A percentile compares a stretch with the other conserved stretches of the same genome.
Evolutionary conservation across 1,140 invertebrate genomes (phyloP).

Genomic region (Yoshiicerus persimilis): DNA sequence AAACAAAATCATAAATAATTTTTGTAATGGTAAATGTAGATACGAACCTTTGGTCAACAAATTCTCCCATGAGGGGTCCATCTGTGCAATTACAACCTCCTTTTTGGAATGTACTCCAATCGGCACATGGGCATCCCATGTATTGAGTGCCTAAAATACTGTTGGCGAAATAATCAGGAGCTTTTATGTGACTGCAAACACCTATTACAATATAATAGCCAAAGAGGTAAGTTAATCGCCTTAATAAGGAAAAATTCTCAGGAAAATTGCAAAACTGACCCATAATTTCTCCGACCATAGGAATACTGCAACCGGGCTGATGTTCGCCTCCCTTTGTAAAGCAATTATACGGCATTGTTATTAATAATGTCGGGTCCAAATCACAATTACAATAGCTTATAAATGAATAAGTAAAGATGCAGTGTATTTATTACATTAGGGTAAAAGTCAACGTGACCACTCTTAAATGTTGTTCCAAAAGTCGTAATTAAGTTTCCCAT

Average conservation of each 20-base stretch:
- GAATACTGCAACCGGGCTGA: constrained; percentile 35
- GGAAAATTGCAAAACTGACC: neutral
- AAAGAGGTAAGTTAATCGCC: neutral
- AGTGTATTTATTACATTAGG: neutral
- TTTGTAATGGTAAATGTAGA: too few relatives aligned
- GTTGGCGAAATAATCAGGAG: constrained; percentile 38
- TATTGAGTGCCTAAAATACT: constrained; percentile 32
- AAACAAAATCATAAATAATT: too few relatives aligned
- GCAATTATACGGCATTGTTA: too few relatives aligned
- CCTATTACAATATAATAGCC: neutral
- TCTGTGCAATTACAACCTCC: neutral
- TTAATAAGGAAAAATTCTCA: neutral
- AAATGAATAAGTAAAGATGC: neutral
- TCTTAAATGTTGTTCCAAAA: constrained; percentile 10
- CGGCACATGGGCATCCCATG: constrained; percentile 8
- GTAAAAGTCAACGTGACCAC: constrained; percentile 31
- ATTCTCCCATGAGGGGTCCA: neutral
- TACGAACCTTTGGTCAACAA: neutral
- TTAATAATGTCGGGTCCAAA: too few relatives aligned
- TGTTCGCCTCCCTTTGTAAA: constrained; percentile 33
- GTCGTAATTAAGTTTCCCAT: constrained; percentile 5
- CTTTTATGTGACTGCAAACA: constrained; percentile 45
- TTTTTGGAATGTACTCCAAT: neutral
- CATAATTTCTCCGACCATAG: constrained; percentile 22
- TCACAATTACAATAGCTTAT: too few relatives aligned